These are phyloP conservation scores for Neolamprologus kungweensis DNA, from an alignment of 2,113 vertebrate species.

Conservation along the genomic window DNA sequence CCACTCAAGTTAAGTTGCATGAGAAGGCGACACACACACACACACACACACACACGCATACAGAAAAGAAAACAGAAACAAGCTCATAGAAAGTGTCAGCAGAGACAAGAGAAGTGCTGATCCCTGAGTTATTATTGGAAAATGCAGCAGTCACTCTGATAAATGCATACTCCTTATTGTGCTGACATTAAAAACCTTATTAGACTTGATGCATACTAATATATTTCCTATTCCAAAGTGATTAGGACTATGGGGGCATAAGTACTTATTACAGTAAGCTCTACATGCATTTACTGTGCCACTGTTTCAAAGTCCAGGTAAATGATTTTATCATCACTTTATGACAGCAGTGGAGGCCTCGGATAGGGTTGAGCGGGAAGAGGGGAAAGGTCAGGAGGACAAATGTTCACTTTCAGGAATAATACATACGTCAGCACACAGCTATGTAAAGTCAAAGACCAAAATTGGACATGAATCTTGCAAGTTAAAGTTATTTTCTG, in stretches of 20 bases:
- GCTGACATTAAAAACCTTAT: background rate
- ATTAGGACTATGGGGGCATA: background rate
- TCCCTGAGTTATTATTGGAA: background rate
- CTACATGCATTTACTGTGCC: background rate
- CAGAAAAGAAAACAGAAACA: background rate
- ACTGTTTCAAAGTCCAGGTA: background rate
- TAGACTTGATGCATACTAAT: background rate
- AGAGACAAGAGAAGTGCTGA: background rate
- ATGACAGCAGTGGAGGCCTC: conserved; percentile 15
- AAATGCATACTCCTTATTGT: background rate
- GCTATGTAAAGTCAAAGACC: background rate
- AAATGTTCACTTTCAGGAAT: background rate
- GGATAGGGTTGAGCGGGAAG: background rate
- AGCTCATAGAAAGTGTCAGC: background rate
- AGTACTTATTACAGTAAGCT: background rate
- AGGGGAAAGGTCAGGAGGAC: background rate
- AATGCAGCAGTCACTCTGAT: background rate
- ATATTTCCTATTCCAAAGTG: background rate
- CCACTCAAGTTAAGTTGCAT: background rate
- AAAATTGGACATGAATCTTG: background rate
- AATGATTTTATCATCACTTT: background rate
- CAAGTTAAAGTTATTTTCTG: background rate
- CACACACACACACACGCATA: too few species aligned
- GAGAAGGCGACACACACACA: background rate
- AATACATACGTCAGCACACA: background rate